Percentiles rank a stretch among this genome's conserved stretches.
Evolutionary conservation across 2,888 invertebrate species (phyloP).

Genomic region (Alloplasta piceator): DNA sequence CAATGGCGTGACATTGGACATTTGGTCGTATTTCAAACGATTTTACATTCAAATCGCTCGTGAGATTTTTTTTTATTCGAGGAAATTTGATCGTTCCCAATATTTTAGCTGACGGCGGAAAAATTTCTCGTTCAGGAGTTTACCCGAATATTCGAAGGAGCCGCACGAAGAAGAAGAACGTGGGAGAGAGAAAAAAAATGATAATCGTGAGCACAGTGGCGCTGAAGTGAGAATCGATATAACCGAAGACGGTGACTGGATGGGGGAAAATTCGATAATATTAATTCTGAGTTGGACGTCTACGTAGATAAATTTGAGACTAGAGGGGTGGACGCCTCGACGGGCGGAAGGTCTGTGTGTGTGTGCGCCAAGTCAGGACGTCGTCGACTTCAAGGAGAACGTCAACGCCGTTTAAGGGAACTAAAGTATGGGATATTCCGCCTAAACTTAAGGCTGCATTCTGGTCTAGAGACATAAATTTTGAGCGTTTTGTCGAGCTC

Average conservation of each 20-base stretch:
- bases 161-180: too few species aligned
- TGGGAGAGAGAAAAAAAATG: too few species aligned
- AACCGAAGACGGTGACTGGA: slow-evolving; percentile 39
- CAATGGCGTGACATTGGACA: too few species aligned
- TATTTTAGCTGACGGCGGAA: too few species aligned
- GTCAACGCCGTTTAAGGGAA: slow-evolving; percentile 13
- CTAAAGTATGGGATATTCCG: neutral
- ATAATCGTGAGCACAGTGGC: neutral
- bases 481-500: too few species aligned
- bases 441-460: too few species aligned
- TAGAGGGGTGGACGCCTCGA: neutral
- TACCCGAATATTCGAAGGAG: neutral
- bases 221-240: slow-evolving; percentile 41
- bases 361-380: slow-evolving; percentile 45
- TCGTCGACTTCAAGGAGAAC: slow-evolving; percentile 36
- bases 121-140: too few species aligned
- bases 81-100: too few species aligned
- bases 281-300: slow-evolving; percentile 56
- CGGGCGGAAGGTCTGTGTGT: slow-evolving; percentile 1
- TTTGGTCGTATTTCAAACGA: too few species aligned
- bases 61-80: too few species aligned
- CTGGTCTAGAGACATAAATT: too few species aligned
- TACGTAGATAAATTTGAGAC: neutral
- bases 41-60: too few species aligned
- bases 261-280: slow-evolving; percentile 63